These are phyloP conservation scores for Drosophila suzukii DNA, from an alignment of 1,140 invertebrate species.

Conservation along the genomic window DNA sequence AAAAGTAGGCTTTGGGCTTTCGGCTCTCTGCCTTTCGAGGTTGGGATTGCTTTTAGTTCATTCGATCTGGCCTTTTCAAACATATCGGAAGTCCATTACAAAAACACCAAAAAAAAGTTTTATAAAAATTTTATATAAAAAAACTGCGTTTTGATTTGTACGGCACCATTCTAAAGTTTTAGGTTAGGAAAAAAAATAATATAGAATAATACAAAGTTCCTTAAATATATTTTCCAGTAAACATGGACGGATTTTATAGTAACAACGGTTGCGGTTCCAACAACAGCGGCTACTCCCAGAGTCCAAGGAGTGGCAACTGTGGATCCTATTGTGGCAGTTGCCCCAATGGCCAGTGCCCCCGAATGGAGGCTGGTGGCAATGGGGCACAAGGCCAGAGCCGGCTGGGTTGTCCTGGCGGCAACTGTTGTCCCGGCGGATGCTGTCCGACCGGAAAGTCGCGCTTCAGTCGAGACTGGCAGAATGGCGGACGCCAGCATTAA, in stretches of 20 bases:
- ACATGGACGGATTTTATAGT: conserved; percentile 41
- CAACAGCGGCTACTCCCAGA: conserved; percentile 3
- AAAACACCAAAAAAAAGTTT: conserved; percentile 14
- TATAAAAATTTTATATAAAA: conserved; percentile 13
- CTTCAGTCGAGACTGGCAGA: conserved; percentile 6
- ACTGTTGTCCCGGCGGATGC: conserved; percentile 39
- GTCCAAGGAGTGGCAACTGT: neutral
- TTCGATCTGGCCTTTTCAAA: conserved; percentile 25
- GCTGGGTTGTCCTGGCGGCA: conserved; percentile 32
- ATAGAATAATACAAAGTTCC: neutral
- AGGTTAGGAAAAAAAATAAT: neutral
- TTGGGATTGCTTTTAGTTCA: conserved; percentile 22
- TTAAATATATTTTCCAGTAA: neutral
- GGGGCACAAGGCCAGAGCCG: neutral
- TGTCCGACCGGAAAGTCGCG: conserved; percentile 7
- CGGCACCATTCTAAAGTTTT: neutral
- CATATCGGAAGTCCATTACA: conserved; percentile 31
- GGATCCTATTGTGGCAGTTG: conserved; percentile 23
- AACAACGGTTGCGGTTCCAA: conserved; percentile 6
- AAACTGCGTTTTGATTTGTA: conserved; percentile 28
- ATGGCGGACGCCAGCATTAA: conserved; percentile 41
- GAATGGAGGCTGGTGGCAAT: conserved; percentile 1
- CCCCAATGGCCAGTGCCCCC: conserved; percentile 31
- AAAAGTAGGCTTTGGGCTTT: conserved; percentile 35
- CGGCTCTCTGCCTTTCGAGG: neutral